Evolutionary conservation across 2,113 vertebrate genomes (phyloP), one percentile per base, ranked within the genome.

Genomic region (Rhipidura dahli): DNA sequence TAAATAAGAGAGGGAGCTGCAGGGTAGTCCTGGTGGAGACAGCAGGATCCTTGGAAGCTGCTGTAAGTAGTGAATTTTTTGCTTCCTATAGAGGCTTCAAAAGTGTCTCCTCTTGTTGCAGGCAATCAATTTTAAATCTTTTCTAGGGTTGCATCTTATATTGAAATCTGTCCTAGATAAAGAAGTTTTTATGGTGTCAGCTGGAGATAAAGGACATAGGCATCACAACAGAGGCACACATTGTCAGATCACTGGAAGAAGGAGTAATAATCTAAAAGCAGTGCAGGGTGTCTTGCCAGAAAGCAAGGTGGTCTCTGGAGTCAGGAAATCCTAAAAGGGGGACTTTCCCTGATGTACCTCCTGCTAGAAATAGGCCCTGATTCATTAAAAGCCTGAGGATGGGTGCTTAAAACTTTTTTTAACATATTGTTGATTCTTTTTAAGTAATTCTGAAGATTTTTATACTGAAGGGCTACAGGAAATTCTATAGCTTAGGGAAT

Each of bases 1-100:
- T 95, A 97, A 97, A 97, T 94, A 97, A 88, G 64, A 89, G 94
- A 90, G 44, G n/a, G 54, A 89, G 54, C 53, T 80, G 22, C 37
- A 76, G 71, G 16, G 15, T 60, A 89, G 45, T 71, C 81, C 70
- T 78, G 40, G 45, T 59, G 70, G 92, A 93, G 70, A 63, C 49
- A 75, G 80, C 76, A 78, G 81, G 47, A 73, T 77, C 57, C 44
- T 95, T 83, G 64, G 39, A 83, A 89, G 53, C 75, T 87, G 50
- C 54, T 72, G 97, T 97, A 95, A 97, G 97, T 97, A 84, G 57
- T 57, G 35, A 66, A 16, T 53, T 83, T 77, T 94, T 88, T 66
- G 23, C 31, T 95, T 83, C 64, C 40, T 90, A 39, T 13, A 26
- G 23, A 83, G 49, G 42, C 11, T 60, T 94, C 31, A 40, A 22